These are phyloP conservation scores for Triplophysa tibetana DNA, from an alignment of 2,113 vertebrate genomes.

Conservation along the genomic window DNA sequence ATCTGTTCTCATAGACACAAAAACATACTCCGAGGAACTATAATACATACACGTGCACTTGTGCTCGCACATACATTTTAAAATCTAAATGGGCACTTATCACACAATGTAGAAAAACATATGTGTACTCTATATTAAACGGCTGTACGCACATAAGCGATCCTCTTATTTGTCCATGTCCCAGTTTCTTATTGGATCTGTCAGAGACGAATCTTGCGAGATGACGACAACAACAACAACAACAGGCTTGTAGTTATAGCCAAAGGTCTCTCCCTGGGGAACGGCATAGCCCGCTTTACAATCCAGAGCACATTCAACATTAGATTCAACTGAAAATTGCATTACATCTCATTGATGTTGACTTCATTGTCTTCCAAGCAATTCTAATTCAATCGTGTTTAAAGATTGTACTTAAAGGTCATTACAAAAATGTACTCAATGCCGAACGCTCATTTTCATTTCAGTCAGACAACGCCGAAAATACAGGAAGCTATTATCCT, in stretches of 20 bases:
- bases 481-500: conserved; percentile 17
- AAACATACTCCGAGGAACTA: conserved; percentile 31
- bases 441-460: conserved; percentile 21
- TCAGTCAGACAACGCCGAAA: not conserved
- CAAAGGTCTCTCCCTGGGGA: conserved; percentile 40
- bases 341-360: conserved; percentile 58
- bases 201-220: conserved; percentile 42
- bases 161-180: conserved; percentile 49
- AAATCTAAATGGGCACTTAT: not conserved
- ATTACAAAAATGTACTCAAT: conserved; percentile 38
- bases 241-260: conserved; percentile 44
- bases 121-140: not conserved
- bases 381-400: conserved; percentile 49
- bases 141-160: conserved; percentile 27
- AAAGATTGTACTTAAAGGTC: conserved; percentile 46
- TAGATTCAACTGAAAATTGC: conserved; percentile 56
- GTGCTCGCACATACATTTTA: conserved; percentile 12
- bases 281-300: conserved; percentile 40
- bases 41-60: conserved; percentile 1
- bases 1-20: conserved; percentile 50
- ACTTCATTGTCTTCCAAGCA: conserved; percentile 49
- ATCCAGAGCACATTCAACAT: conserved; percentile 48
- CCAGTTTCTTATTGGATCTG: conserved; percentile 28
- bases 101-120: conserved; percentile 4
- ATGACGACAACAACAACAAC: conserved; percentile 5